These are phyloP conservation scores for Tachysurus fulvidraco DNA, from an alignment of 2,113 vertebrate genomes.

Conservation along the genomic window DNA sequence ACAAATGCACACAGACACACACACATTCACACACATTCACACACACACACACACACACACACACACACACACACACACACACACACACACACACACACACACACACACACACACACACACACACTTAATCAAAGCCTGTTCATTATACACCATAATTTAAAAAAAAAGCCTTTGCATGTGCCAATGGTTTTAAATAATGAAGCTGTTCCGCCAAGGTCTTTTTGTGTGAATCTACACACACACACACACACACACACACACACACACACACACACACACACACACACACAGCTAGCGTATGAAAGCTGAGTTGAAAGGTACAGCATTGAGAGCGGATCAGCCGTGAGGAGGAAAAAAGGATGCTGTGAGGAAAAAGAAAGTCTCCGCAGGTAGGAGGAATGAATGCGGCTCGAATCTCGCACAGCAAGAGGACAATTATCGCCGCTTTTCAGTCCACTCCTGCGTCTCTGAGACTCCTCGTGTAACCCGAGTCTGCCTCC, in stretches of 20 bases:
- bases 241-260: slow-evolving; percentile 16
- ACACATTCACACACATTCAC: neutral
- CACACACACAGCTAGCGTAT: slow-evolving; percentile 13
- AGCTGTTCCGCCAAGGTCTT: neutral
- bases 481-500: neutral
- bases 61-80: neutral
- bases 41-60: too few relatives aligned
- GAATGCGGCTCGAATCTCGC: slow-evolving; percentile 20
- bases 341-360: slow-evolving; percentile 10
- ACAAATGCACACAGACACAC: neutral
- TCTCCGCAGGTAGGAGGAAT: slow-evolving; percentile 7
- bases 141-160: neutral
- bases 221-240: neutral
- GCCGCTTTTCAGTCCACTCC: slow-evolving; percentile 31
- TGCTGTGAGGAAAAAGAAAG: neutral
- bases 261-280: slow-evolving; percentile 4
- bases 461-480: slow-evolving; percentile 7
- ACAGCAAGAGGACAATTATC: slow-evolving; percentile 46
- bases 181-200: slow-evolving; percentile 10
- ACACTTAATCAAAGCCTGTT: neutral
- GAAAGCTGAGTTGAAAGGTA: slow-evolving; percentile 28
- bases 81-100: neutral
- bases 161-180: neutral
- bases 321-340: slow-evolving; percentile 11
- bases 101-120: neutral